phyloP scores from a whole-genome alignment of 1,140 invertebrate species.

The Drusus annulatus region DNA sequence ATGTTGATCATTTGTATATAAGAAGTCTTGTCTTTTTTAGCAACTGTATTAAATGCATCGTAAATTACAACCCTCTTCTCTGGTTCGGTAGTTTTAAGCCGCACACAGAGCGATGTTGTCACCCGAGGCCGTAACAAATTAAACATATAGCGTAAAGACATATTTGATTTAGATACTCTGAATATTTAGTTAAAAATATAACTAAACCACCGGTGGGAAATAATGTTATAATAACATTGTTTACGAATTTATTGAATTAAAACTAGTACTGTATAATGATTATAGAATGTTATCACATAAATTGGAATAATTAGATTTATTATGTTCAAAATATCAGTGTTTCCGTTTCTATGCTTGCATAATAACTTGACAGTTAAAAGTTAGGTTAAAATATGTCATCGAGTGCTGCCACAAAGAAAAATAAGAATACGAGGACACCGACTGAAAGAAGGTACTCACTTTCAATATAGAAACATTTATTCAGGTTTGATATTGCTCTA shows the following conservation, averaged over 20 bases:
- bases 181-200: neutral
- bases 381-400: neutral
- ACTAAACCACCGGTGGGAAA: neutral
- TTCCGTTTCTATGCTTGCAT: constrained; percentile 1
- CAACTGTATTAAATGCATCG: constrained; percentile 71
- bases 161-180: constrained; percentile 9
- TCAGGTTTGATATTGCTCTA: too few relatives aligned
- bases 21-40: constrained; percentile 80
- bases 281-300: too few relatives aligned
- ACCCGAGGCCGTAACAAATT: constrained; percentile 40
- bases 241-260: too few relatives aligned
- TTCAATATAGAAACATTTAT: too few relatives aligned
- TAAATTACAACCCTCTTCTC: constrained; percentile 64
- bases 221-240: too few relatives aligned
- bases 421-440: too few relatives aligned
- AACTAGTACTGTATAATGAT: too few relatives aligned
- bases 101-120: neutral
- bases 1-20: constrained; percentile 84
- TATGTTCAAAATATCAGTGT: too few relatives aligned
- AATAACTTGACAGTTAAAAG: constrained; percentile 35
- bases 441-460: too few relatives aligned
- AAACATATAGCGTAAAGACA: constrained; percentile 41
- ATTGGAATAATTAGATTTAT: too few relatives aligned
- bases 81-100: neutral
- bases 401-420: too few relatives aligned